Conservation (phyloP, 2,113 vertebrate genomes). For the Reinhardtius hippoglossoides region DNA sequence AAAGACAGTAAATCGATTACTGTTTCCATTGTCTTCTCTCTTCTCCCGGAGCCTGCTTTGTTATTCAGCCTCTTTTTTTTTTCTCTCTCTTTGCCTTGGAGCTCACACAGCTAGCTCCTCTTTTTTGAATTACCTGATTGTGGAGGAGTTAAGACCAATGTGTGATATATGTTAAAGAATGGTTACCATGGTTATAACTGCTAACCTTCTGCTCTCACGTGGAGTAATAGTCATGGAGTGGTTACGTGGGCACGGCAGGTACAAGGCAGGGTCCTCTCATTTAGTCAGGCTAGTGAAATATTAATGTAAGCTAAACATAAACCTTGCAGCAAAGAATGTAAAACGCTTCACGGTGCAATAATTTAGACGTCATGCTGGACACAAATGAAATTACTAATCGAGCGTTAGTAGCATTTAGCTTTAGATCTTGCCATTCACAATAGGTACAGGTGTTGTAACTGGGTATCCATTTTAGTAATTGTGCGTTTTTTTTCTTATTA, state of each 20-base stretch:
- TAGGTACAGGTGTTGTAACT: constrained; percentile 9
- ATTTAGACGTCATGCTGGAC: constrained; percentile 21
- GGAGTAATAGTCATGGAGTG: constrained; percentile 23
- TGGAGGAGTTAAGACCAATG: constrained; percentile 59
- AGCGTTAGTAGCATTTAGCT: constrained; percentile 2
- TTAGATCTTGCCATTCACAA: constrained; percentile 13
- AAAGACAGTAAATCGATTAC: constrained; percentile 75
- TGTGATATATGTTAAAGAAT: constrained; percentile 62
- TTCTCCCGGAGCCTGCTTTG: constrained; percentile 52
- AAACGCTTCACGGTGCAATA: neutral
- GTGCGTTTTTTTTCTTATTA: constrained; percentile 11
- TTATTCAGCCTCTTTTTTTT: constrained; percentile 53
- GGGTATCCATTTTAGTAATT: constrained; percentile 44
- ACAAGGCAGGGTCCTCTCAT: neutral
- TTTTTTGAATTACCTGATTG: constrained; percentile 68
- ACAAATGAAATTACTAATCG: constrained; percentile 9
- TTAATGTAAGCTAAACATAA: constrained; percentile 8
- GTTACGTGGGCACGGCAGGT: constrained; percentile 27
- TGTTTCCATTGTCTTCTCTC: constrained; percentile 57
- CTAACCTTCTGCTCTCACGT: constrained; percentile 46
- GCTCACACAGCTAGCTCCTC: constrained; percentile 49
- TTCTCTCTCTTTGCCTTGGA: constrained; percentile 37
- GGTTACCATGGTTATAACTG: constrained; percentile 71
- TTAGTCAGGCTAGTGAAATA: constrained; percentile 8
- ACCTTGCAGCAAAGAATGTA: constrained; percentile 1